Evolutionary conservation across 2,113 vertebrate genomes (phyloP), one percentile per base, ranked within the genome.

Genomic region (Hippocampus zosterae): DNA sequence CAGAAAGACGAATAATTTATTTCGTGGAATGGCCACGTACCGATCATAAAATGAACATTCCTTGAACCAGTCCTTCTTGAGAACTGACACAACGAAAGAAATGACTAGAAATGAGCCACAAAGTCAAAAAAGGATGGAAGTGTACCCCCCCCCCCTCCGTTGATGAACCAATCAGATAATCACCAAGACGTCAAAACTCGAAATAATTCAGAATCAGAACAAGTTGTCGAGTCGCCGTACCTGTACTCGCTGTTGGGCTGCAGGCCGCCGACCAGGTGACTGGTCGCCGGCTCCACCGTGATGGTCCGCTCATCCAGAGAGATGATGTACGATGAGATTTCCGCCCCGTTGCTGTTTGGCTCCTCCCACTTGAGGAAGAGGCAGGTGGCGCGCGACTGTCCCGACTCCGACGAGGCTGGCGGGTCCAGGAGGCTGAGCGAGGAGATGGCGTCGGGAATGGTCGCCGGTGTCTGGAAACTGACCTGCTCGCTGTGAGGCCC

Each of bases 181-280:
- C 33, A 37, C 6, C 29, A 33, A 5, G 29, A 33, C 29, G 0
- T 33, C 33, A 37, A 37, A 37, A 37, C 5, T 37, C 33, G 13
- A 16, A 46, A 52, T 52, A 7, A 19, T 52, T 19, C 18, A 21
- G 5, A 21, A 5, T 52, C 5, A 52, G 16, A 7, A 23, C 27
- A 23, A 27, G 12, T 10, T 21, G 13, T 44, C 2, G 42, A 3
- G 42, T 44, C 10, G 42, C 42, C 5, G 15, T 88, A 99, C 97
- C 94, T 91, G 92, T 98, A 98, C 0, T 94, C 93, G 66, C 92
- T 97, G 91, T 98, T 96, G 3, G 97, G 97, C 80, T 96, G 94
- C 81, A 99, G 90, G 25, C 91, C 92, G 2, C 82, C 85, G 37
- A 98, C 72, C 10, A 95, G 10, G 0, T 95, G 90, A 70, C 84